A percentile compares a stretch with the other conserved stretches of the same genome.
Evolutionary conservation across 1,140 invertebrate species (phyloP).

Genomic region (Apolygus lucorum): DNA sequence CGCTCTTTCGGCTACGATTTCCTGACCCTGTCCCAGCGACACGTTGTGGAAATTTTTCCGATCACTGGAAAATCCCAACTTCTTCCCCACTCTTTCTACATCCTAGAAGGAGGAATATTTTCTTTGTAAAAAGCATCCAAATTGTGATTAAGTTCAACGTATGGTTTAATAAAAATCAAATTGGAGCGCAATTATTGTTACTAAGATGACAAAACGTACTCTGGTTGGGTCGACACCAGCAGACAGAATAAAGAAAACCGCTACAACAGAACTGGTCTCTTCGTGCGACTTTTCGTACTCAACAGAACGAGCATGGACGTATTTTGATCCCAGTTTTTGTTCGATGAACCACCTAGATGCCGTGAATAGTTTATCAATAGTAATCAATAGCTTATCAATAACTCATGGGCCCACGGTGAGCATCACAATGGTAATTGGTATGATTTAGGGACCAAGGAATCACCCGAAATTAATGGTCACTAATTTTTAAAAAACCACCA

Average conservation of each 20-base stretch:
- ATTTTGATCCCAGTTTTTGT: conserved; percentile 78
- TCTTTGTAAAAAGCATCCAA: too few relatives aligned
- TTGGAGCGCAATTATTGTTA: too few relatives aligned
- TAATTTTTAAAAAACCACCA: too few relatives aligned
- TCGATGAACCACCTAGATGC: conserved; percentile 65
- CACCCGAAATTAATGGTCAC: too few relatives aligned
- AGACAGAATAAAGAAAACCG: conserved; percentile 90
- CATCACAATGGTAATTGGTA: neutral
- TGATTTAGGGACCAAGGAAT: too few relatives aligned
- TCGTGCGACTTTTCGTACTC: conserved; percentile 78
- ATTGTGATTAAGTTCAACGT: too few relatives aligned
- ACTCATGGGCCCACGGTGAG: neutral
- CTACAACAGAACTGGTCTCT: conserved; percentile 73
- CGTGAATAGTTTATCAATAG: too few relatives aligned
- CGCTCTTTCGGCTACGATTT: conserved; percentile 77
- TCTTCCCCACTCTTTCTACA: conserved; percentile 68
- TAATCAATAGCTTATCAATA: neutral
- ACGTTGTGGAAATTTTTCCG: conserved; percentile 85
- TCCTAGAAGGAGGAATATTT: too few relatives aligned
- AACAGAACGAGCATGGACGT: conserved; percentile 63
- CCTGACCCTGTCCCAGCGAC: conserved; percentile 90
- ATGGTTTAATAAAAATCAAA: too few relatives aligned
- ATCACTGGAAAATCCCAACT: conserved; percentile 69
- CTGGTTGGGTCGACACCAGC: conserved; percentile 90
- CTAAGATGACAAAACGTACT: too few relatives aligned